Percentiles rank a stretch among this genome's conserved stretches.
Conservation (phyloP, 2,113 vertebrate genomes). For the Podarcis cretensis region DNA sequence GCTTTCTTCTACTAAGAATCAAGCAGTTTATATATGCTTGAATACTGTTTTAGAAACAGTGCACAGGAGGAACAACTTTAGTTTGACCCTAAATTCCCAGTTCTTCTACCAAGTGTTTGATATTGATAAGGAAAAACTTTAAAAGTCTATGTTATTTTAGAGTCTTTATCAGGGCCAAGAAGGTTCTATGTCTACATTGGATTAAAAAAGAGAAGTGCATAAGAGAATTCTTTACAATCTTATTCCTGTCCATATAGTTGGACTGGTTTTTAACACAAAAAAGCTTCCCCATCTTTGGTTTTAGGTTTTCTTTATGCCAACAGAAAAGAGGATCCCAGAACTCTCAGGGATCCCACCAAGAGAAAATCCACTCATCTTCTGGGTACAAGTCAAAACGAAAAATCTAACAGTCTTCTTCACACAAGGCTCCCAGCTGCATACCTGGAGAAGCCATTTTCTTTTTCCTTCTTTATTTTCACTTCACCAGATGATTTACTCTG, state of each 20-base stretch:
- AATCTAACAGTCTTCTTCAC: constrained; percentile 9
- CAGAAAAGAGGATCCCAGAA: not conserved
- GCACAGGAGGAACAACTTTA: not conserved
- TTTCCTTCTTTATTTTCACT: constrained; percentile 90
- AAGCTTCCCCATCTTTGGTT: not conserved
- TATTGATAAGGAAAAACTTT: constrained; percentile 2
- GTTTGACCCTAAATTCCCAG: not conserved
- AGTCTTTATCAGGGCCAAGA: not conserved
- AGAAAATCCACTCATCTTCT: not conserved
- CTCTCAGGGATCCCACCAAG: not conserved
- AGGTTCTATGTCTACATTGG: not conserved
- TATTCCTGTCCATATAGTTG: not conserved
- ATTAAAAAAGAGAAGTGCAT: not conserved
- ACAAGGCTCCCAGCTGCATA: constrained; percentile 60
- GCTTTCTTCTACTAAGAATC: constrained; percentile 33
- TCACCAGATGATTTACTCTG: constrained; percentile 85
- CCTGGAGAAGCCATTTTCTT: constrained; percentile 95
- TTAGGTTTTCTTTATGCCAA: not conserved
- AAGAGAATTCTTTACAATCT: not conserved
- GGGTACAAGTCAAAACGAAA: not conserved
- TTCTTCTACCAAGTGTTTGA: not conserved
- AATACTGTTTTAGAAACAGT: not conserved
- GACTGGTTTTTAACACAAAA: not conserved
- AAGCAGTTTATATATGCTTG: not conserved
- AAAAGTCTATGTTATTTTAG: not conserved